phyloP scores from a whole-genome alignment of 2,113 vertebrate species.

The Menura novaehollandiae region DNA sequence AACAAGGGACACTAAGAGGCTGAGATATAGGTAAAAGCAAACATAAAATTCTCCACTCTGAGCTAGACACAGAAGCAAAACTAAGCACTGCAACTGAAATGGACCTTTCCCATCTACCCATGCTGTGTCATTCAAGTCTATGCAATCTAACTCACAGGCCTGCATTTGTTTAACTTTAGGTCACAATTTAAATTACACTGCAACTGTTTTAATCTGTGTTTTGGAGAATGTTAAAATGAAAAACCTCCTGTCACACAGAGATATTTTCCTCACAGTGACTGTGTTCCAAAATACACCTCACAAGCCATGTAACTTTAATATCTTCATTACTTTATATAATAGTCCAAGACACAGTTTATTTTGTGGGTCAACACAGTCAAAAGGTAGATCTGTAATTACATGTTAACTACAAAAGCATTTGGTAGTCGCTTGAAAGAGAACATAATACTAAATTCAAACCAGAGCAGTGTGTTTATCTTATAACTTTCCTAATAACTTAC shows the following conservation, averaged over 20 bases:
- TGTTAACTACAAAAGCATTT: background rate
- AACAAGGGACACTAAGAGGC: background rate
- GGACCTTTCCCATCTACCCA: background rate
- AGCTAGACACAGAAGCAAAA: background rate
- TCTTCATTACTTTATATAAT: background rate
- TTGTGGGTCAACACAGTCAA: background rate
- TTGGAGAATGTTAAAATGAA: background rate
- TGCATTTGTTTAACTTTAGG: background rate
- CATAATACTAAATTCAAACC: background rate
- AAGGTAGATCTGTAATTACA: background rate
- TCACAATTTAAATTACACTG: background rate
- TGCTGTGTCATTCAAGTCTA: background rate
- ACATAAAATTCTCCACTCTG: background rate
- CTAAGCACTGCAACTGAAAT: background rate
- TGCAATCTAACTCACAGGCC: background rate
- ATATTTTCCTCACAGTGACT: background rate
- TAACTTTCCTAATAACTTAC: constrained; percentile 70
- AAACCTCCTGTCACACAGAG: background rate
- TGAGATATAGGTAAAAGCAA: background rate
- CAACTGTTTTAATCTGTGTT: background rate
- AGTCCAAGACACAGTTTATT: background rate
- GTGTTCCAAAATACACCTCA: background rate
- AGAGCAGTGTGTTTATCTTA: background rate
- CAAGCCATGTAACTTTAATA: background rate
- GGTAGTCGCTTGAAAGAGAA: background rate